Base-by-base conservation (phyloP, 2,888 invertebrate genomes). In the Limnephilus lunatus region DNA sequence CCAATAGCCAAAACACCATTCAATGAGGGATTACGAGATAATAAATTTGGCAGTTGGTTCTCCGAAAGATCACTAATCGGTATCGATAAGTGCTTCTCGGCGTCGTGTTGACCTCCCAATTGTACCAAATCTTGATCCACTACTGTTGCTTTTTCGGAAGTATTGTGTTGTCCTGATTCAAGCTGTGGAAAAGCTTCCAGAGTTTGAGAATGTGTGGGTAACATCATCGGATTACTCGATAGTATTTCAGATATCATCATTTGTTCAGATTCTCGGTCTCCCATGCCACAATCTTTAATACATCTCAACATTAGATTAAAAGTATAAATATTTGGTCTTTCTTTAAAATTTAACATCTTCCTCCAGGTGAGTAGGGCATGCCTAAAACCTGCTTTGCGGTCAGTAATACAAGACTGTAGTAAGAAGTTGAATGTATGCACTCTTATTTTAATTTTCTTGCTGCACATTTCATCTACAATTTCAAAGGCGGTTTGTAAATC, bases 341-440 rank as follows among this genome's bases (percentile, higher is more conserved):
- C 96, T 86, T 95, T 96, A 94, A 96, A 95, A 85, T 96, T 95
- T 48, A 97, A 95, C 97, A 99, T 97, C 96, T 98, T 97, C 90
- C 98, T 97, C 99, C 99, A 99, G n/a, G 98, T 97, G 91, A 98
- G 95, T 3, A 99, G 95, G 32, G 98, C 98, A 96, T 98, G 97
- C 93, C 97, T 96, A 94, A 99, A 97, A 0, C 99, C 99, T 94
- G 97, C 97, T 90, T 97, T 96, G 94, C 97, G 97, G 94, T 99
- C 97, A 32, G 97, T 96, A 91, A 98, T 97, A 94, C 99, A 98
- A 7, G 98, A 98, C 95, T 98, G 98, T 7, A 99, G 95, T 32
- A 99, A 95, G 95, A 98, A 98, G 94, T 97, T 98, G 92, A 98
- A 97, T 3, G 98, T 98, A 88, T 97, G 97, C 1, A 96, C 96